Evolutionary conservation across 2,797 vertebrate species (phyloP).

Genomic region (Hipposideros larvatus): DNA sequence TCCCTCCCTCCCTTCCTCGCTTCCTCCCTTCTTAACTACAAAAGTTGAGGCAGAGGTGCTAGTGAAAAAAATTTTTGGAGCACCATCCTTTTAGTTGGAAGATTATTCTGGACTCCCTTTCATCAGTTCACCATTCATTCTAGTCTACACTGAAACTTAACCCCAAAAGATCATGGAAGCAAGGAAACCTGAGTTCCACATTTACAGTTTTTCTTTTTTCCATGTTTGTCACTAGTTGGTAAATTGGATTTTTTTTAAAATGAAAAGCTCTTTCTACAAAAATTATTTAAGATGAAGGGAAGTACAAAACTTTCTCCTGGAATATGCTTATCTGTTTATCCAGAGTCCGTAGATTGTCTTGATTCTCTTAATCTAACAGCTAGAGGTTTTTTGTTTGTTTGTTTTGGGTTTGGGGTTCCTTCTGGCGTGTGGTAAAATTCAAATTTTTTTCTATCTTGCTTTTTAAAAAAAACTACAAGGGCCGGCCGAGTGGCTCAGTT

Average conservation of each 20-base stretch:
- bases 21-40: not conserved
- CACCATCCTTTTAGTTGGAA: not conserved
- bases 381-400: not conserved
- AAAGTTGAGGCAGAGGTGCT: not conserved
- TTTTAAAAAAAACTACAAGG: not conserved
- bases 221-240: not conserved
- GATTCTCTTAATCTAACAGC: not conserved
- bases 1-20: too few relatives aligned
- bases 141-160: not conserved
- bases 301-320: not conserved
- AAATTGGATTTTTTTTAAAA: not conserved
- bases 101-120: not conserved
- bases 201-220: not conserved
- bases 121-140: conserved; percentile 6
- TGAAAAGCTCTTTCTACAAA: not conserved
- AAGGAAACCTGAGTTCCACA: not conserved
- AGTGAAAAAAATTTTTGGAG: not conserved
- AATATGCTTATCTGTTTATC: not conserved
- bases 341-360: not conserved
- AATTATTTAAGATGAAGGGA: conserved; percentile 20
- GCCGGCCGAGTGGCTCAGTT: too few relatives aligned
- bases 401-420: not conserved
- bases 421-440: not conserved
- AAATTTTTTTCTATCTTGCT: not conserved
- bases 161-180: not conserved